Evolutionary conservation across 53 echinoderm and acorn worm genomes (phyloP).

Genomic region (Patiria pectinifera): DNA sequence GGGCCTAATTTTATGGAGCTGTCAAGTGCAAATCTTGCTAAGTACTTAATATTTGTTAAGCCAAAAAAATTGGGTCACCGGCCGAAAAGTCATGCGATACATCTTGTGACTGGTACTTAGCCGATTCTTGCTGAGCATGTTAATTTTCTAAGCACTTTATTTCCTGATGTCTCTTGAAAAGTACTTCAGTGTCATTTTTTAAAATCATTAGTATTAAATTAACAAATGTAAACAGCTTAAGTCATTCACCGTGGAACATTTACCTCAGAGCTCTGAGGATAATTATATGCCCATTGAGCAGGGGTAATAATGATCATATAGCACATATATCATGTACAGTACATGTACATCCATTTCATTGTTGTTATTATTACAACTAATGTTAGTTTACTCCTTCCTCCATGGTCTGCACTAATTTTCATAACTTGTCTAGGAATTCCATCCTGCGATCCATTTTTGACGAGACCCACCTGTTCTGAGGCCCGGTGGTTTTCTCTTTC

Average conservation of each 20-base stretch:
- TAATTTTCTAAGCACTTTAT: too few relatives aligned
- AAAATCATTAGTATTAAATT: too few relatives aligned
- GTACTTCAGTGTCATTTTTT: too few relatives aligned
- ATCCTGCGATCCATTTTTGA: background rate
- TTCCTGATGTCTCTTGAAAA: too few relatives aligned
- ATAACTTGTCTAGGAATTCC: background rate
- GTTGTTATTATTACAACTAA: background rate
- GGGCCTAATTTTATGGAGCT: background rate
- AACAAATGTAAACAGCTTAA: too few relatives aligned
- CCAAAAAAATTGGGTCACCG: background rate
- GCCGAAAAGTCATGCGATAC: background rate
- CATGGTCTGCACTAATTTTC: background rate
- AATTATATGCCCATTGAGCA: background rate
- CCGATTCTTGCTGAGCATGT: too few relatives aligned
- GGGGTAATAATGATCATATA: background rate
- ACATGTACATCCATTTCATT: background rate
- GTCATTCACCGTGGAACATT: too few relatives aligned
- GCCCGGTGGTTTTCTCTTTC: conserved; percentile 7
- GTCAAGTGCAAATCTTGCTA: background rate
- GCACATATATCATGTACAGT: background rate
- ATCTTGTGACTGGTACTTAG: too few relatives aligned
- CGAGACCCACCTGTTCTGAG: conserved; percentile 11
- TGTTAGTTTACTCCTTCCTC: background rate
- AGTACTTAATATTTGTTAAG: background rate
- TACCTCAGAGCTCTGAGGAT: background rate